Percentiles rank a stretch among this genome's conserved stretches.
These are phyloP conservation scores for Drosophila virilis DNA, from an alignment of 1,140 invertebrate species.

Conservation along the genomic window DNA sequence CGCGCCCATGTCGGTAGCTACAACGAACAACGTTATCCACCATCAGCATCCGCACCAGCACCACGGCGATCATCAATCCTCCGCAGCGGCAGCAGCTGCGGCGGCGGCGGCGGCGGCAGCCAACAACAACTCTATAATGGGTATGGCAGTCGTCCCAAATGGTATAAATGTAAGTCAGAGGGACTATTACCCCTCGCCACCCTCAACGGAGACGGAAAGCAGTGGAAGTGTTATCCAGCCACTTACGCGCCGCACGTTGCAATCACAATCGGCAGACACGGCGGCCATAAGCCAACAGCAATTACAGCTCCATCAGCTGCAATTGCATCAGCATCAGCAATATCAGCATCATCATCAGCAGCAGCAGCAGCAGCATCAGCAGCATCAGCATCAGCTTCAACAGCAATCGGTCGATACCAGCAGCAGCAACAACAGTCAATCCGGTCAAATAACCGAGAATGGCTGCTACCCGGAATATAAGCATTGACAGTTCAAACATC, in stretches of 20 bases:
- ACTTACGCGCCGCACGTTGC: constrained; percentile 72
- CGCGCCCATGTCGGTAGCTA: constrained; percentile 79
- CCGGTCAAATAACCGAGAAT: constrained; percentile 84
- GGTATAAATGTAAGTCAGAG: constrained; percentile 84
- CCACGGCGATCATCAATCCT: constrained; percentile 84
- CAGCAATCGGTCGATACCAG: constrained; percentile 81
- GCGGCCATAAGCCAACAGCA: constrained; percentile 57
- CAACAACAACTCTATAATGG: constrained; percentile 80
- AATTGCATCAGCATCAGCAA: constrained; percentile 51
- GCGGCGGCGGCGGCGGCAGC: constrained; percentile 58
- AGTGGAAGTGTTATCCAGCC: constrained; percentile 84
- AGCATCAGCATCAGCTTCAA: constrained; percentile 66
- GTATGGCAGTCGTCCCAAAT: constrained; percentile 80
- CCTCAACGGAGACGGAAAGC: constrained; percentile 85
- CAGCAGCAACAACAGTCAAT: constrained; percentile 84
- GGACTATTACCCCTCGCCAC: constrained; percentile 84
- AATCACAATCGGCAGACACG: constrained; percentile 65
- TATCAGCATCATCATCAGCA: constrained; percentile 58
- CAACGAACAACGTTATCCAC: constrained; percentile 78
- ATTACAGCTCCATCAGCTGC: constrained; percentile 43
- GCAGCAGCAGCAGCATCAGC: constrained; percentile 64
- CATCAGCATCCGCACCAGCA: constrained; percentile 83
- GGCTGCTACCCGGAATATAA: constrained; percentile 85
- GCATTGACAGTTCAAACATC: constrained; percentile 85
- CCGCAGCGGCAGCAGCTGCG: constrained; percentile 65